Evolutionary conservation across 2,888 invertebrate genomes (phyloP), one percentile per base, ranked within the genome.

Genomic region (Hartigia nigra): DNA sequence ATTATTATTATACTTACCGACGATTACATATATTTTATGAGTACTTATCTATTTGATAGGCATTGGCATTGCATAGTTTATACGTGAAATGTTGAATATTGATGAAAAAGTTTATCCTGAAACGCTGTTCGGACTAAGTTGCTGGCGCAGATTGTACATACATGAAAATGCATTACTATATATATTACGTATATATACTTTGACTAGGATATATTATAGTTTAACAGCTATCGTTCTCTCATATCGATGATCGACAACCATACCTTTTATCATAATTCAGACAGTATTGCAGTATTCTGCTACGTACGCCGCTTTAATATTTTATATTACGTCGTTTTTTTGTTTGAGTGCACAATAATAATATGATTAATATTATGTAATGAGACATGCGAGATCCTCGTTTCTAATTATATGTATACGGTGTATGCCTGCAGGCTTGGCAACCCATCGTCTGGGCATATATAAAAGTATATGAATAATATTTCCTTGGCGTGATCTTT

Each of bases 31-130:
- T 90, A 90, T 90, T 90, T 90, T 90, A 88, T 87, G 88, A 88
- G 88, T 89, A 89, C 87, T 87, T 88, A 88, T 84, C 85, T 87
- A 87, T 84, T 81, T 85, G 83, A 87, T 88, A 89, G 88, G 86
- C 85, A 87, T 87, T 87, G 87, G 85, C 87, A 89, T 86, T 87
- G 86, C 85, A 89, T 90, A 90, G 90, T 89, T 90, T 90, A 90
- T 88, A 87, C 85, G 84, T 82, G 79, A 81, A 83, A 85, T 86
- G 87, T 87, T 87, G 84, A 87, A 81, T 84, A 83, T 82, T 80
- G 80, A 76, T 75, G 74, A 31, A 77, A 82, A 84, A 83, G 76
- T 84, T 84, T 84, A 84, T 84, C 82, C 81, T 82, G 79, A 81
- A 82, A 70, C 74, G 81, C 79, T 84, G 85, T 88, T 88, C 80